A percentile compares a stretch with the other conserved stretches of the same genome.
phyloP scores from a whole-genome alignment of 2,888 invertebrate species.

The Dryocosmus kuriphilus region DNA sequence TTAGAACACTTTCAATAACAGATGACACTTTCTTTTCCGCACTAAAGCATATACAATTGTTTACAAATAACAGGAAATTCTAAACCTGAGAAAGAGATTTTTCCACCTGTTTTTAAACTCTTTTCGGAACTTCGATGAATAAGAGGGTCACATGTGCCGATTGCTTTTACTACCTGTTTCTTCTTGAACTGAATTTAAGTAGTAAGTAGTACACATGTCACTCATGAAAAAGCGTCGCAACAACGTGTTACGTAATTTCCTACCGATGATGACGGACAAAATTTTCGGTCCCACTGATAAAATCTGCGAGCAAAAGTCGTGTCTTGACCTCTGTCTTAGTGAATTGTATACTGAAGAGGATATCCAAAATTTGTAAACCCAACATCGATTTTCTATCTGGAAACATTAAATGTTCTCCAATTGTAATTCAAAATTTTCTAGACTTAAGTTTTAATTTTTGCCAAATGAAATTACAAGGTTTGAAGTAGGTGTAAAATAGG shows the following conservation, averaged over 20 bases:
- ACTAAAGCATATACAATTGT: too few relatives aligned
- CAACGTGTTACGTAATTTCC: conserved; percentile 6
- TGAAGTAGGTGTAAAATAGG: conserved; percentile 9
- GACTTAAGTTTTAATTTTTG: neutral
- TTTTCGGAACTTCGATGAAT: neutral
- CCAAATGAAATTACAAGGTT: conserved; percentile 28
- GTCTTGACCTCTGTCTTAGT: neutral
- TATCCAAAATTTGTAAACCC: neutral
- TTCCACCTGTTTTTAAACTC: neutral
- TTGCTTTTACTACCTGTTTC: neutral
- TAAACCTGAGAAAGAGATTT: neutral
- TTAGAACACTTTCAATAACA: neutral
- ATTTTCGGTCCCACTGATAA: conserved; percentile 2
- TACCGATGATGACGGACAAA: neutral
- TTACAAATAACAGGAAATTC: neutral
- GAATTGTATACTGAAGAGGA: neutral
- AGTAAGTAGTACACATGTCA: conserved; percentile 1
- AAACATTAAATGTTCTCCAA: too few relatives aligned
- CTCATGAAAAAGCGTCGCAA: conserved; percentile 6
- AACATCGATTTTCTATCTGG: neutral
- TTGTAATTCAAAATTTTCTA: too few relatives aligned
- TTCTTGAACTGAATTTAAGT: conserved; percentile 7
- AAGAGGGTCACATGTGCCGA: too few relatives aligned
- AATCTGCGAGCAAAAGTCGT: neutral
- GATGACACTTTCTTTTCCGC: neutral